phyloP scores from a whole-genome alignment of 2,797 vertebrate species.

The Phrynocephalus guinanensis region DNA sequence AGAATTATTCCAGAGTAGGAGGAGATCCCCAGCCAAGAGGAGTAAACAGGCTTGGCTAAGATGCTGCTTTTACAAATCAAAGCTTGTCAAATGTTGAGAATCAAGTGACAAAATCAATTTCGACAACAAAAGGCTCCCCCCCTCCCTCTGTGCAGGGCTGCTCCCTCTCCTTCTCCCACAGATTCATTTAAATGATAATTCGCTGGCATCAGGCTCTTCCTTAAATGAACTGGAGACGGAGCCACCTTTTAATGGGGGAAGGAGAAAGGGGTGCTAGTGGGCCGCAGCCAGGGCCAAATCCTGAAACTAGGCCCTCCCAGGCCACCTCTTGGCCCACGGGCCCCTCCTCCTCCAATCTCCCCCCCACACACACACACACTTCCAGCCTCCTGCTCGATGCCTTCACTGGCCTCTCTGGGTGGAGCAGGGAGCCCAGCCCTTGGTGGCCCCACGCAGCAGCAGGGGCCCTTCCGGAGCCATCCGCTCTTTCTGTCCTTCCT shows the following conservation, averaged over 20 bases:
- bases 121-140: slow-evolving; percentile 60
- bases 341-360: too few relatives aligned
- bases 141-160: slow-evolving; percentile 31
- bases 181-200: slow-evolving; percentile 70
- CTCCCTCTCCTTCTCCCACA: slow-evolving; percentile 34
- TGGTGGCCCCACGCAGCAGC: background rate
- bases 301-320: too few relatives aligned
- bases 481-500: background rate
- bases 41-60: slow-evolving; percentile 44
- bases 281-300: too few relatives aligned
- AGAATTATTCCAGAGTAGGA: background rate
- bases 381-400: background rate
- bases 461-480: background rate
- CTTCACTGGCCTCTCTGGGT: background rate
- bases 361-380: too few relatives aligned
- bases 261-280: too few relatives aligned
- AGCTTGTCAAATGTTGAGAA: slow-evolving; percentile 60
- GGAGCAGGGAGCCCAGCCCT: too few relatives aligned
- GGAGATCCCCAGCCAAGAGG: slow-evolving; percentile 1
- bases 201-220: slow-evolving; percentile 46
- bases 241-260: slow-evolving; percentile 5
- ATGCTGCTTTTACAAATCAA: slow-evolving; percentile 62
- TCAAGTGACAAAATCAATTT: slow-evolving; percentile 67
- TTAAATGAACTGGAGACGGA: background rate
- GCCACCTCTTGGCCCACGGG: background rate